These are phyloP conservation scores for Drosophila ficusphila DNA, from an alignment of 1,140 invertebrate species.

Conservation along the genomic window DNA sequence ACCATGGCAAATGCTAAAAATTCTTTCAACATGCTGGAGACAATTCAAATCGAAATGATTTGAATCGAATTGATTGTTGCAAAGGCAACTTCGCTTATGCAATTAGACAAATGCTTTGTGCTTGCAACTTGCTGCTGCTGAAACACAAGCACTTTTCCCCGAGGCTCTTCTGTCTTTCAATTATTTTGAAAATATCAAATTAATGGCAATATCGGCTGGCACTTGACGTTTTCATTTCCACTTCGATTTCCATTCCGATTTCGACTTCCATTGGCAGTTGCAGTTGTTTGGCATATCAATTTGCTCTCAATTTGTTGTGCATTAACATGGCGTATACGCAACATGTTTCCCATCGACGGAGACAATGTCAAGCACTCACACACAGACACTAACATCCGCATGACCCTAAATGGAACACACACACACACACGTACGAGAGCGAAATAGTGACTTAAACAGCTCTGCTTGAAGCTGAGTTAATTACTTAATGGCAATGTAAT, in stretches of 20 bases:
- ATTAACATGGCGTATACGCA: slow-evolving; percentile 57
- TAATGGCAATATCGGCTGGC: slow-evolving; percentile 13
- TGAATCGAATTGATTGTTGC: slow-evolving; percentile 1
- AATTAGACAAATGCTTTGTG: slow-evolving; percentile 16
- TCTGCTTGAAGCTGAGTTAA: slow-evolving; percentile 66
- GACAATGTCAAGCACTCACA: slow-evolving; percentile 20
- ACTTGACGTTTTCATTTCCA: slow-evolving; percentile 3
- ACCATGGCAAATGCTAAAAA: slow-evolving; percentile 11
- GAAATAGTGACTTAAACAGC: slow-evolving; percentile 38
- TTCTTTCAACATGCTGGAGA: slow-evolving; percentile 4
- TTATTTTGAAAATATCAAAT: slow-evolving; percentile 29
- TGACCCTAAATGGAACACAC: slow-evolving; percentile 20
- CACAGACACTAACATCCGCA: not conserved
- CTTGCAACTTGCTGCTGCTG: slow-evolving; percentile 12
- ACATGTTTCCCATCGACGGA: slow-evolving; percentile 27
- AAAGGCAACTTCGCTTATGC: not conserved
- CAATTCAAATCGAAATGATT: not conserved
- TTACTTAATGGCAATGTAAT: slow-evolving; percentile 81
- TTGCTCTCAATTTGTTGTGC: slow-evolving; percentile 51
- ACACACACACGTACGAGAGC: not conserved
- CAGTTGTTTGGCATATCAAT: slow-evolving; percentile 51
- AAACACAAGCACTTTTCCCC: not conserved
- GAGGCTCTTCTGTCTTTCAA: slow-evolving; percentile 11
- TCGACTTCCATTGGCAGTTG: slow-evolving; percentile 5
- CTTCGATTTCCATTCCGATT: not conserved